phyloP scores from a whole-genome alignment of 2,113 vertebrate genomes.

The Centropristis striata region DNA sequence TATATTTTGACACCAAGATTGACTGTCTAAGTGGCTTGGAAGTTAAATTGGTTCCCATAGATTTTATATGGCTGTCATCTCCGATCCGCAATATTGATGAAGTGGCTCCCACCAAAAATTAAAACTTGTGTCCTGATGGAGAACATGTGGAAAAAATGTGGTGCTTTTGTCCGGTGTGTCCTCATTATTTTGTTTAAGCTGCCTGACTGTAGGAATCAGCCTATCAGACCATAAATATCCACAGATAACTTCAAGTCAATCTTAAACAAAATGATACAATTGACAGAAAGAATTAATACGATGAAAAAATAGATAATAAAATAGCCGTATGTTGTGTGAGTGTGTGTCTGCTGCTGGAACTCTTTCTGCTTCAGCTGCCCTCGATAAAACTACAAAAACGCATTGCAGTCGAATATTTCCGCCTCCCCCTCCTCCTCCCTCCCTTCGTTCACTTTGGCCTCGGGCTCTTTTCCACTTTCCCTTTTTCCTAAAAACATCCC shows the following conservation, averaged over 20 bases:
- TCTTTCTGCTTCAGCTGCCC: neutral
- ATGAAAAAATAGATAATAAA: neutral
- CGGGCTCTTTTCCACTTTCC: constrained; percentile 1
- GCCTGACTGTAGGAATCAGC: no score
- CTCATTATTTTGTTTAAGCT: no score
- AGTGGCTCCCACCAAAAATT: no score
- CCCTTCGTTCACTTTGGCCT: constrained; percentile 8
- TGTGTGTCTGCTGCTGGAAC: neutral
- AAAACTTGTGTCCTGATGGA: no score
- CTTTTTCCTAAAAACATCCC: constrained; percentile 20
- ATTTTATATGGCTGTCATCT: no score
- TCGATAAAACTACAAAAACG: constrained; percentile 14
- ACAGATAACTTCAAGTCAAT: neutral
- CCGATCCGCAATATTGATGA: no score
- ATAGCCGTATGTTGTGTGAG: neutral
- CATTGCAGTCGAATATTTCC: constrained; percentile 1
- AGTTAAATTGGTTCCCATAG: no score
- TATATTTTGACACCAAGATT: no score
- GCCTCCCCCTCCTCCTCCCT: neutral
- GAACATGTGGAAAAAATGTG: no score
- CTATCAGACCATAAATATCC: neutral
- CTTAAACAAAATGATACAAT: neutral
- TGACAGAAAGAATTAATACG: neutral
- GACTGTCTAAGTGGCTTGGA: no score
- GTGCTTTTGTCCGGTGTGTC: no score